Evolutionary conservation across 2,797 vertebrate genomes (phyloP), one percentile per base, ranked within the genome.

Genomic region (Brachyrhaphis roseni): DNA sequence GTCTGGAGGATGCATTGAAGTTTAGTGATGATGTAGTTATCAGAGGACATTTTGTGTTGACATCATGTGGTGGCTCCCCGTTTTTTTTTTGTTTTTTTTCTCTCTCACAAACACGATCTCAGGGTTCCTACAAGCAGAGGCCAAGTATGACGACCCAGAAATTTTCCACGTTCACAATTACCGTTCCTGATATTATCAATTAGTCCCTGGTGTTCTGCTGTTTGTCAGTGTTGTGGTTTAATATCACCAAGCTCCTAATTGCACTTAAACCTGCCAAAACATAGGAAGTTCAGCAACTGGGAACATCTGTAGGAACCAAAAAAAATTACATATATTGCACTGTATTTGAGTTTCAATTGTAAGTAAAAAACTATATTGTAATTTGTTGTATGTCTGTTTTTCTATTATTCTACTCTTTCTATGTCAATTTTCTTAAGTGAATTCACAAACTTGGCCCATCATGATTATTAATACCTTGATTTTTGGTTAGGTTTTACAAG

Each of bases 21-120:
- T 87, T 91, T 92, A 90, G 91, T 93, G 87, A 94, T 90, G 88
- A 91, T 87, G 86, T 93, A 92, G 90, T 91, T 78, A 80, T 80
- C 49, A 77, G 76, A 83, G 81, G 82, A 92, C 74, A 84, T 57
- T 75, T 91, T 88, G 84, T 94, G 86, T 91, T 83, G 79, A 90
- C 57, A 75, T 90, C 83, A 87, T 86, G 82, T 76, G 86, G 77
- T 82, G 84, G 64, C 89, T 87, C 81, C 77, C 74, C 77, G 6
- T 7, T 45, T 71, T 0, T 41, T 68, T 12, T 2, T 43, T 68
- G 0, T 39, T 68, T 15, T 64, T 8, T 11, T 12, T 39, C 90
- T 82, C 91, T 91, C 85, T 86, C 86, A 85, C 78, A 78, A 83
- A 87, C 90, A 84, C 59, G 57, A 23, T 91, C 91, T 93, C 90